Base-by-base conservation (phyloP, 2,113 vertebrate genomes). In the Otis tarda region DNA sequence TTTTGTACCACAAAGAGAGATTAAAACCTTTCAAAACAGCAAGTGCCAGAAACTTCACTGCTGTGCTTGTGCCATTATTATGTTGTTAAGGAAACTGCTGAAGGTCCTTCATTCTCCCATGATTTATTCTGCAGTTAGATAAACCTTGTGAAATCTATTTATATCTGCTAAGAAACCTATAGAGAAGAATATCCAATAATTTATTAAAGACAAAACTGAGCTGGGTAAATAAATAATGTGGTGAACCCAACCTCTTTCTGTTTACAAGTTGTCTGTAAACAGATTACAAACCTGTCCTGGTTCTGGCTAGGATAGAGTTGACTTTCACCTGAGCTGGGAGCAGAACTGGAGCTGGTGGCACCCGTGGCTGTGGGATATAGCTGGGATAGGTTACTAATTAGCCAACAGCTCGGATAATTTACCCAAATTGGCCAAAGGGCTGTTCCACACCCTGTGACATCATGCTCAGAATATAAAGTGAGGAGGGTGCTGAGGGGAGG, bases 61-160 rank as follows among this genome's bases (percentile, higher is more conserved):
- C 33, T 0, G 0, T 79, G 33, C 82, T 94, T 90, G 14, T 68
- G 60, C 43, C n/a, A 16, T 92, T 90, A 77, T 67, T 35, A 4
- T 49, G 68, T 87, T 83, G 81, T 95, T 91, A 90, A 85, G 59
- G 67, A 86, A 93, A 94, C 74, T 82, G 56, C 39, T 60, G 49
- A 79, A 52, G 39, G 43, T 75, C 37, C n/a, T 91, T 93, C 21
- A 20, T 87, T 88, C 63, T 90, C 49, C n/a, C 8, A 7, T 56
- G 30, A 45, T 77, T 65, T 93, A 64, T 83, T 70, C 75, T 86
- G 67, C 47, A 53, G 63, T 77, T 69, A 83, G n/a, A 55, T 59
- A 41, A 90, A 83, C 57, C 45, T 86, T 88, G 31, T 92, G 71
- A 77, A 68, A 78, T 81, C 22, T 81, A 21, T 83, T 95, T 93